Evolutionary conservation across 1,140 invertebrate genomes (phyloP), one percentile per base, ranked within the genome.

Genomic region (Copidosoma floridanum): DNA sequence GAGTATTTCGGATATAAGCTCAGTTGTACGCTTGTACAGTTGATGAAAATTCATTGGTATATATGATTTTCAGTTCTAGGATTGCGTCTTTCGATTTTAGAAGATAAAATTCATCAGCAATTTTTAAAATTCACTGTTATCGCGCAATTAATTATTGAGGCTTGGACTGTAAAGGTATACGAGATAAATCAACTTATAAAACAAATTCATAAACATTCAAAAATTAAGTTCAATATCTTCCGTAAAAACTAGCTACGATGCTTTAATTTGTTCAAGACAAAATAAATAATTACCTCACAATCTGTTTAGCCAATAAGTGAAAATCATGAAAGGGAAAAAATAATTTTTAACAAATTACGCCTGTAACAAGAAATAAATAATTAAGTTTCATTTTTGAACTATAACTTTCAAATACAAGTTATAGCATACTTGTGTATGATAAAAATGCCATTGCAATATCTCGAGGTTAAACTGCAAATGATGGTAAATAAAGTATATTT

Each of bases 401-500:
- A n/a, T n/a, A n/a, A n/a, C n/a, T n/a, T n/a, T n/a, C n/a, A 20
- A 52, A 14, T 59, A 24, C 40, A 59, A 54, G 18, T 40, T 48
- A 32, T 54, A 53, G 20, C 40, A 26, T 8, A n/a, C n/a, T n/a
- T n/a, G n/a, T n/a, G 44, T 53, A 14, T 35, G 43, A 48, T 54
- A 54, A 23, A 4, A 60, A 54, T 60, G 44, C 35, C 35, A 50
- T 50, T 56, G 50, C 43, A 61, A 55, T 32, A 37, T 50, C 52
- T 48, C 18, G 24, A 47, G 24, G 35, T 23, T 47, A 50, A 54
- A 61, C 52, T 55, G 44, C 51, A 21, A 55, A 55, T 38, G 50
- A 55, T 44, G 50, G 52, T 55, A 20, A 61, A 61, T 61, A 61
- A 61, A 61, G 20, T 55, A 55, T 55, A 61, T 61, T 61, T 55